Evolutionary conservation across 2,888 invertebrate species (phyloP).

Genomic region (Melieria omissa): DNA sequence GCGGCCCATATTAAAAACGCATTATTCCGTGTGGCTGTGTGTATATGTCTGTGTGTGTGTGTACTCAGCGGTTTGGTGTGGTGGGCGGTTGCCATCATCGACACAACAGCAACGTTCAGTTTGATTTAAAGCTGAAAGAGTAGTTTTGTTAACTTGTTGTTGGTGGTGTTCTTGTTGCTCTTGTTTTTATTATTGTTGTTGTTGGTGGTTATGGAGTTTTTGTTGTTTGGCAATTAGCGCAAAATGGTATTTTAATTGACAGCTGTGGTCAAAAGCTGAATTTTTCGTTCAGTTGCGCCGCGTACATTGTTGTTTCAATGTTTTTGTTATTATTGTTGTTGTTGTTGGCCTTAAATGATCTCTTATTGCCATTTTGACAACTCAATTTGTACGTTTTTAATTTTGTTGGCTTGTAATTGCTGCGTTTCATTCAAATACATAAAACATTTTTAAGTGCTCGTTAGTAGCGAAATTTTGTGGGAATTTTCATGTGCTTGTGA

Average conservation of each 20-base stretch:
- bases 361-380: constrained; percentile 36
- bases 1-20: constrained; percentile 22
- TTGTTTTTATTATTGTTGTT: constrained; percentile 24
- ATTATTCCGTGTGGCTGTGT: neutral
- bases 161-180: constrained; percentile 44
- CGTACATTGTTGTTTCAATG: neutral
- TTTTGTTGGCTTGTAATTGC: too few relatives aligned
- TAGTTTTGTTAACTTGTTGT: constrained; percentile 26
- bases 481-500: too few relatives aligned
- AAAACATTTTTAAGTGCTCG: too few relatives aligned
- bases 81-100: too few relatives aligned
- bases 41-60: neutral
- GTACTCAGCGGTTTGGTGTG: too few relatives aligned
- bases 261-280: constrained; percentile 46
- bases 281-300: too few relatives aligned
- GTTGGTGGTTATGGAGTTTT: constrained; percentile 16
- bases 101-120: too few relatives aligned
- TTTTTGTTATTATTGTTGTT: neutral
- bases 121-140: too few relatives aligned
- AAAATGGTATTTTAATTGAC: constrained; percentile 58
- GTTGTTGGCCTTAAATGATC: neutral
- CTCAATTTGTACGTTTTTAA: constrained; percentile 23
- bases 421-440: too few relatives aligned
- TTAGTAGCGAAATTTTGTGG: too few relatives aligned
- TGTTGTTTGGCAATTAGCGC: constrained; percentile 38